A percentile compares a stretch with the other conserved stretches of the same genome.
These are phyloP conservation scores for Tuta absoluta DNA, from an alignment of 2,888 invertebrate genomes.

Conservation along the genomic window DNA sequence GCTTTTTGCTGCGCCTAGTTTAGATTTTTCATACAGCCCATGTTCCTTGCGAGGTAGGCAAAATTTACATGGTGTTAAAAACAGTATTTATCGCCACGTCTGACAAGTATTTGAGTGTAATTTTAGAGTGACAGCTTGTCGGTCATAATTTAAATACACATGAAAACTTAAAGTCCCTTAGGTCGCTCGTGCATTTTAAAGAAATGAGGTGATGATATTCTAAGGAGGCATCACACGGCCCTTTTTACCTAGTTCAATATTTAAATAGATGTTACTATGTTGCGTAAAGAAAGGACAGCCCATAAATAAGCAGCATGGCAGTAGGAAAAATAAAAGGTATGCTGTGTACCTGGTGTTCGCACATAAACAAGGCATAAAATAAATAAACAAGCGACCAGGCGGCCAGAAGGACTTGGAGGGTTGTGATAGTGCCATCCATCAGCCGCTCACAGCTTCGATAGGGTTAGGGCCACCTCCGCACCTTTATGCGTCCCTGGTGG, in stretches of 20 bases:
- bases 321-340: conserved; percentile 40
- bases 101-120: too few species aligned
- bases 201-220: too few species aligned
- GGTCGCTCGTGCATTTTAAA: too few species aligned
- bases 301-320: conserved; percentile 25
- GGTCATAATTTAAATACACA: too few species aligned
- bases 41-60: too few species aligned
- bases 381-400: conserved; percentile 71
- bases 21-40: too few species aligned
- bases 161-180: too few species aligned
- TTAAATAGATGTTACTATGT: conserved; percentile 21
- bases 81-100: too few species aligned
- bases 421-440: conserved; percentile 77
- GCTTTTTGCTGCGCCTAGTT: conserved; percentile 28
- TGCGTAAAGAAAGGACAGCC: conserved; percentile 17
- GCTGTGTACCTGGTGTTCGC: conserved; percentile 53
- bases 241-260: conserved; percentile 29
- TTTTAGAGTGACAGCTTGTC: too few species aligned
- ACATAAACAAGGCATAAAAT: conserved; percentile 75
- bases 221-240: conserved; percentile 31
- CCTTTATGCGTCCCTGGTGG: conserved; percentile 79
- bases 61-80: too few species aligned
- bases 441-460: conserved; percentile 78
- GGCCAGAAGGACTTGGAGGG: conserved; percentile 70
- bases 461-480: conserved; percentile 78